Base-by-base conservation (phyloP, 2,888 invertebrate genomes). In the Cephus pulcher region DNA sequence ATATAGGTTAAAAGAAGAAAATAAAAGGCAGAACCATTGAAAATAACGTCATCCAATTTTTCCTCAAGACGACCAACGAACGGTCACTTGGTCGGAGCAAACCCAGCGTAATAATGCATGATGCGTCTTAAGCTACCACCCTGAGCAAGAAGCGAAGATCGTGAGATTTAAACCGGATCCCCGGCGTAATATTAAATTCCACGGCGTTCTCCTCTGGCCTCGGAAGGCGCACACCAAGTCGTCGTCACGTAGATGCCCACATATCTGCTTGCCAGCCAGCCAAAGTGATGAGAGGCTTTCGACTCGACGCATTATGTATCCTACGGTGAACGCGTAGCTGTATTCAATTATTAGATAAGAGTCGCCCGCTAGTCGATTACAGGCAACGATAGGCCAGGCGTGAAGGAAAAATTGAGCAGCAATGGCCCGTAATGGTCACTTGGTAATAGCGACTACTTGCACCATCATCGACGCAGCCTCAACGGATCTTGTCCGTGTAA, bases 81-180 rank as follows among this genome's bases (percentile, higher is more conserved):
- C 71, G 71, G 71, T 71, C 71, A 71, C 71, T 23, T 23, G 34
- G 32, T 71, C 71, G 71, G 0, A 9, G 56, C 56, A 56, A 56
- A 56, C 56, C 23, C 34, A 34, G 32, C 71, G 71, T 74, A 74
- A 74, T 74, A 74, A 74, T 34, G 74, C 37, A 74, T 35, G 37
- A 30, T 34, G 74, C 34, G 74, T 74, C 74, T 74, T 34, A 34
- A 37, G 74, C 74, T 74, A 74, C 74, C 74, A 74, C 74, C 74
- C 74, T 74, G 35, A 74, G 74, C 74, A 74, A 74, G 35, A 74
- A 74, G 32, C 74, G 37, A 74, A 74, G 74, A 74, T 74, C 74
- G 74, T 74, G 74, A 74, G 74, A 74, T 74, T 74, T 74, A 74
- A 74, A 74, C 74, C 74, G 74, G 74, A 74, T 74, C 74, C 74